Evolutionary conservation across 2,113 vertebrate genomes (phyloP), one percentile per base, ranked within the genome.

Genomic region (Peromyscus maniculatus): DNA sequence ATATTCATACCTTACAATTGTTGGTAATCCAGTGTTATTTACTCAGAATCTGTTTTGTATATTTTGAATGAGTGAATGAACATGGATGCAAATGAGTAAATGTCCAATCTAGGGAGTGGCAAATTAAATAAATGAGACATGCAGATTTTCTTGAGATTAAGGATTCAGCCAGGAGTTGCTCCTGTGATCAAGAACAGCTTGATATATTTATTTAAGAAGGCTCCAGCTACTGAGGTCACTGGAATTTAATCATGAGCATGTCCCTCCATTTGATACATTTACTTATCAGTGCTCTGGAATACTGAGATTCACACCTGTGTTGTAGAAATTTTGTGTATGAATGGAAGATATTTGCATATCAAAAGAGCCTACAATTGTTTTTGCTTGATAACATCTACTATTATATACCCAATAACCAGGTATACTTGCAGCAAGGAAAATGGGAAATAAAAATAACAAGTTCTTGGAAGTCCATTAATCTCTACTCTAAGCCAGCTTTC

Each of bases 351-450:
- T 9, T 1, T 75, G 0, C 57, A 15, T 55, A 55, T 83, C 2
- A 80, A 74, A 39, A 16, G n/a, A 74, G 12, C 24, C 9, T 87
- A 39, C 43, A 87, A 59, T 39, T 7, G 13, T 7, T 39, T 75
- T 82, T 36, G 66, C 21, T 57, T 57, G 22, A 55, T 82, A 89
- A 77, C 26, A 93, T 87, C 75, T 46, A 75, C 46, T 87, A 96
- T 52, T 7, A 13, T 52, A 39, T 0, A 43, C 52, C 46, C 49
- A 71, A 16, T 77, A 39, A 88, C 2, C 33, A 39, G 87, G 46
- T 13, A 39, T 52, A 8, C 64, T 83, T 74, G 4, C 3, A 72
- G 36, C 21, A 84, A 79, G 43, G n/a, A 88, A 39, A 92, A n/a
- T 4, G 49, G 64, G 52, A 90, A 28, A 72, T 19, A 4, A 43